These are phyloP conservation scores for Lysandra coridon DNA, from an alignment of 2,888 invertebrate species.

Conservation along the genomic window DNA sequence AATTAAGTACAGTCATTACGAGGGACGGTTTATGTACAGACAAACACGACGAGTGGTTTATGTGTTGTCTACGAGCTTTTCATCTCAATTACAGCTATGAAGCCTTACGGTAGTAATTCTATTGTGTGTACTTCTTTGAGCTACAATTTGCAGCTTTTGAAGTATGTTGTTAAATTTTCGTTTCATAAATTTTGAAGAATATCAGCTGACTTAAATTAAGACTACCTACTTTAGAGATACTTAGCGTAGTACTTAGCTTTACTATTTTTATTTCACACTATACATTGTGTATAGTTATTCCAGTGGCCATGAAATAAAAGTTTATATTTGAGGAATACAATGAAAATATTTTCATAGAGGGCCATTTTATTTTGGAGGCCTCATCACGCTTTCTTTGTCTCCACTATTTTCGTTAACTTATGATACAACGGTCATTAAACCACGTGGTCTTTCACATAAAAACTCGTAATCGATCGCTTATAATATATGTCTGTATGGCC, in stretches of 20 bases:
- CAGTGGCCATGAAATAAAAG: too few species aligned
- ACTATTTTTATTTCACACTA: background rate
- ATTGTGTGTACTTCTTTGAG: background rate
- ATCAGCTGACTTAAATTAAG: too few species aligned
- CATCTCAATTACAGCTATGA: slow-evolving; percentile 8
- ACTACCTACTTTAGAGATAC: too few species aligned
- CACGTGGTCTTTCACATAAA: slow-evolving; percentile 1
- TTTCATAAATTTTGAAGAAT: too few species aligned
- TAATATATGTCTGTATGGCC: slow-evolving; percentile 41
- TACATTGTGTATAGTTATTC: too few species aligned
- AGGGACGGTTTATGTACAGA: slow-evolving; percentile 1
- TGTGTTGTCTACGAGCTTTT: slow-evolving; percentile 14
- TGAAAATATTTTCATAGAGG: background rate
- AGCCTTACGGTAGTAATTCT: background rate
- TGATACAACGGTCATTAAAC: background rate
- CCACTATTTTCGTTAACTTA: background rate
- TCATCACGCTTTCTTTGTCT: background rate
- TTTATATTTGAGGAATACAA: too few species aligned
- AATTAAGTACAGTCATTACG: background rate
- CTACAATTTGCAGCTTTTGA: background rate
- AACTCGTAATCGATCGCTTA: slow-evolving; percentile 20
- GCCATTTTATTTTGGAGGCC: background rate
- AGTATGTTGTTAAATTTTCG: background rate
- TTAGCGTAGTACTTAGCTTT: background rate
- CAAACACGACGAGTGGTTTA: background rate